Evolutionary conservation across 2,888 invertebrate genomes (phyloP), one percentile per base, ranked within the genome.

Genomic region (Pyrrhopygopsis socrates): DNA sequence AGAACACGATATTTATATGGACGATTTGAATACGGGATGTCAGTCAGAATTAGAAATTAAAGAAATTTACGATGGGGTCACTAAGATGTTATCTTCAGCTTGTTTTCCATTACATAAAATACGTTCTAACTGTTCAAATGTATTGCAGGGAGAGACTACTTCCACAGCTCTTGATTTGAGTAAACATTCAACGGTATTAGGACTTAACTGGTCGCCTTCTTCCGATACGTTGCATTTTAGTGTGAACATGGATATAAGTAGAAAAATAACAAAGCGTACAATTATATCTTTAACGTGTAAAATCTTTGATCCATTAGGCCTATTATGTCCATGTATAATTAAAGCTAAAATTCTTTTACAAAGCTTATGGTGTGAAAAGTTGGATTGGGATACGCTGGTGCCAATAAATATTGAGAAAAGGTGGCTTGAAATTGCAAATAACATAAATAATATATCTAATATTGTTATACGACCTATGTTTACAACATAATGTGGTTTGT

Each of bases 401-500:
- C 71, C 71, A 2, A 5, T 27, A 1, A n/a, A 45, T 45, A 29
- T 71, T n/a, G 8, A 20, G 18, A 71, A 29, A n/a, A n/a, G 27
- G 9, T 71, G 71, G 71, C 5, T 45, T 13, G 18, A 70, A 6
- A 18, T 70, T 0, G 45, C 45, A 27, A 11, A 70, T 3, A 70
- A 70, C 9, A 24, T 70, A 13, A 70, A 41, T 38, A 22, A 13
- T 38, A 2, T 68, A 15, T 68, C 68, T 41, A 38, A 22, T n/a
- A 41, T 68, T 24, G 15, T 29, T 24, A 22, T 68, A 68, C 41
- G n/a, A n/a, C n/a, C 68, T 38, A 38, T 38, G 15, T 9, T 50
- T 24, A 45, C 45, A 88, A 9, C 90, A 90, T 54, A 4, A 22
- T 75, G 74, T 75, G 58, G 74, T 60, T 60, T 27, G 27, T 30